Percentiles rank a stretch among this genome's conserved stretches.
Evolutionary conservation across 2,797 vertebrate species (phyloP).

Genomic region (Knipowitschia caucasica): DNA sequence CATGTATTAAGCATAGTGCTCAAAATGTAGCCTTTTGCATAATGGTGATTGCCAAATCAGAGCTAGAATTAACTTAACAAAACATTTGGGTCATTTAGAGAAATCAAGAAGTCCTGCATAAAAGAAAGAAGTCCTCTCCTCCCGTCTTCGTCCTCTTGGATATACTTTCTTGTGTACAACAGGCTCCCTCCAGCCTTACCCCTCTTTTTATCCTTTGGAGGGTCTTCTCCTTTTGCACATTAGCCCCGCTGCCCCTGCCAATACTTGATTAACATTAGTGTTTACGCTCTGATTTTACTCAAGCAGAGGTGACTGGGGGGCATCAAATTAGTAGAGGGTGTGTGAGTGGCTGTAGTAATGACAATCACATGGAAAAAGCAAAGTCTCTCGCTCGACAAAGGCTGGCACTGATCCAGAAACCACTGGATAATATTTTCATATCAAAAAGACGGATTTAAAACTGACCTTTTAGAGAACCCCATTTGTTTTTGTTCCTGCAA

Average conservation of each 20-base stretch:
- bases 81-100: constrained; percentile 1
- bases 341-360: constrained; percentile 54
- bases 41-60: neutral
- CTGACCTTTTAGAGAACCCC: constrained; percentile 81
- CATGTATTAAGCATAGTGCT: too few species aligned
- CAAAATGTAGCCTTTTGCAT: neutral
- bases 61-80: neutral
- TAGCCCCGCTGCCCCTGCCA: constrained; percentile 71
- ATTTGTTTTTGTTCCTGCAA: constrained; percentile 81
- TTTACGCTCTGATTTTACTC: constrained; percentile 68
- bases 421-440: constrained; percentile 76
- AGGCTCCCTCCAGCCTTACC: constrained; percentile 72
- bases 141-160: constrained; percentile 12
- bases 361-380: constrained; percentile 75
- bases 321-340: constrained; percentile 62
- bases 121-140: constrained; percentile 32
- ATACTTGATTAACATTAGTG: constrained; percentile 78
- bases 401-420: constrained; percentile 69
- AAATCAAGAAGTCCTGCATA: constrained; percentile 16
- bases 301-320: constrained; percentile 67
- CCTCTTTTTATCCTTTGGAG: constrained; percentile 76
- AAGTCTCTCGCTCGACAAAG: constrained; percentile 65
- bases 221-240: constrained; percentile 74
- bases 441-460: constrained; percentile 85
- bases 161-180: constrained; percentile 58